Conservation (phyloP, 1,140 invertebrate species). For the Drosophila quadrilineata region DNA sequence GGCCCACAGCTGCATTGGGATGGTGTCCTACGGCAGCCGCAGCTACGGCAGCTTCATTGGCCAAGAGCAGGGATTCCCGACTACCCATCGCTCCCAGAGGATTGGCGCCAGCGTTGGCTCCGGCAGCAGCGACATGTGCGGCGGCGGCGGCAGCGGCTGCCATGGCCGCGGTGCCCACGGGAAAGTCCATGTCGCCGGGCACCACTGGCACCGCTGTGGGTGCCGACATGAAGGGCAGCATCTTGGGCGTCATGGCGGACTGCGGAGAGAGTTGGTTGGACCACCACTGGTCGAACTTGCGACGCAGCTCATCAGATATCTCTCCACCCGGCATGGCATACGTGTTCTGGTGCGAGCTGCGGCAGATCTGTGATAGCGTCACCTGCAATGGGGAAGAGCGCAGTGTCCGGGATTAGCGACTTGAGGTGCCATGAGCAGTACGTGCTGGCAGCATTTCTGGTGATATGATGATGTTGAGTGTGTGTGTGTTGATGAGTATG, state of each 20-base stretch:
- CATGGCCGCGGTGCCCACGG: conserved; percentile 78
- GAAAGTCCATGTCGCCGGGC: conserved; percentile 80
- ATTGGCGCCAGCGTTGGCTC: conserved; percentile 82
- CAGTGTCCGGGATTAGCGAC: conserved; percentile 9
- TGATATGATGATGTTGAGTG: no score
- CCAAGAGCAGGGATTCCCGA: conserved; percentile 65
- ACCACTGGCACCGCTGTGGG: conserved; percentile 57
- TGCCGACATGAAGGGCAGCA: conserved; percentile 78
- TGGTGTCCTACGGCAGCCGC: conserved; percentile 48
- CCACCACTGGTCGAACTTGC: conserved; percentile 91
- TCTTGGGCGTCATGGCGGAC: conserved; percentile 79
- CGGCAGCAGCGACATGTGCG: conserved; percentile 82
- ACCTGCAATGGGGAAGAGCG: conserved; percentile 83
- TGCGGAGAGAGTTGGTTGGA: conserved; percentile 85
- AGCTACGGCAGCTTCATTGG: conserved; percentile 54
- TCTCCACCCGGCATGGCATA: conserved; percentile 85
- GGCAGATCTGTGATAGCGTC: conserved; percentile 88
- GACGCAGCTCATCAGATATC: conserved; percentile 87
- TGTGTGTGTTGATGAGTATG: no score
- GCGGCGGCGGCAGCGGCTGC: conserved; percentile 72
- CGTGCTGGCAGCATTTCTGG: no score
- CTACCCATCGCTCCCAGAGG: conserved; percentile 79
- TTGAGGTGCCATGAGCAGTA: conserved; percentile 23
- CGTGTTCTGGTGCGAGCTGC: conserved; percentile 84
- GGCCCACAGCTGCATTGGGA: conserved; percentile 69